Conservation (phyloP, 35 echinoderm and acorn worm species). For the Heliocidaris erythrogramma region DNA sequence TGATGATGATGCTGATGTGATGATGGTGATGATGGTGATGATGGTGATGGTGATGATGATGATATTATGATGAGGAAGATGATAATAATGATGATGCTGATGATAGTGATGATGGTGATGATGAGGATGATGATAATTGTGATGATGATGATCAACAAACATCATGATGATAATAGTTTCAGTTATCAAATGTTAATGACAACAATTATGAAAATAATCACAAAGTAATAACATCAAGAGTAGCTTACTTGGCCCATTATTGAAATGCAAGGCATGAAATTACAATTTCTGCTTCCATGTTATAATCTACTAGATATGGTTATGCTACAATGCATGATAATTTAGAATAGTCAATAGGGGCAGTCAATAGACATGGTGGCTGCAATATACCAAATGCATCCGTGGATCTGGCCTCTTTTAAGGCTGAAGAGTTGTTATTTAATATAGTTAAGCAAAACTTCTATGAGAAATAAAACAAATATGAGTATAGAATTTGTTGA, state of each 20-base stretch:
- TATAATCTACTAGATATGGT: neutral
- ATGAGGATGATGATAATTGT: neutral
- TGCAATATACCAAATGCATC: neutral
- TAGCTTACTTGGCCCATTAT: neutral
- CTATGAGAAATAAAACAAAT: neutral
- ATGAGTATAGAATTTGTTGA: neutral
- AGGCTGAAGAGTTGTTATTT: neutral
- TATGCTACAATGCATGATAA: neutral
- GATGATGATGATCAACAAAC: neutral
- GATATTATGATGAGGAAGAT: neutral
- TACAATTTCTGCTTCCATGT: neutral
- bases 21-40: neutral
- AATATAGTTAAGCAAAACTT: neutral
- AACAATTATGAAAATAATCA: neutral
- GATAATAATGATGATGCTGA: neutral
- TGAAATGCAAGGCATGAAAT: neutral
- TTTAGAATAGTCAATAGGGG: neutral
- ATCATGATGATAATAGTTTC: neutral
- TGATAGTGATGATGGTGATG: neutral
- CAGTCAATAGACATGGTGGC: neutral
- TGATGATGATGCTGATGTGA: constrained; percentile 12
- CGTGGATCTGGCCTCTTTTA: neutral
- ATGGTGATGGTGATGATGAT: neutral
- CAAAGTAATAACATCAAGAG: too few species aligned
- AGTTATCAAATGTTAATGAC: neutral